phyloP scores from a whole-genome alignment of 2,888 invertebrate species.

The Cyclophora albipunctata region DNA sequence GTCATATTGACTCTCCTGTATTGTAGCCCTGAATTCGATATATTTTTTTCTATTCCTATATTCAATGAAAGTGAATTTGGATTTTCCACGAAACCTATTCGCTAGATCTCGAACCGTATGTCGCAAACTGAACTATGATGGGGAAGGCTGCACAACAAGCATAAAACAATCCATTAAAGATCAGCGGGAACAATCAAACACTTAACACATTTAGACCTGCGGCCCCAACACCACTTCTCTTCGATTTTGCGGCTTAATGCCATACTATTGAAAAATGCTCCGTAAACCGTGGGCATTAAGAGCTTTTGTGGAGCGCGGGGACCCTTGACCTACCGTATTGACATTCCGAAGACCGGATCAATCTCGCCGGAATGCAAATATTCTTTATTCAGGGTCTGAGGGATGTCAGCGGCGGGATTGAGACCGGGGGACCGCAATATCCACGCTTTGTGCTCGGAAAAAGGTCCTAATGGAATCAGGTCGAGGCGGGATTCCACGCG shows the following conservation, averaged over 20 bases:
- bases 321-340: constrained; percentile 23
- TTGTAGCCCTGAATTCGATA: no score
- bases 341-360: constrained; percentile 23
- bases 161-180: constrained; percentile 5
- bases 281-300: constrained; percentile 1
- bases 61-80: no score
- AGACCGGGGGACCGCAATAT: constrained; percentile 38
- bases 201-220: constrained; percentile 21
- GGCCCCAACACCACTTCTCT: constrained; percentile 15
- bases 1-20: no score
- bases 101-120: no score
- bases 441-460: constrained; percentile 51
- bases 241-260: constrained; percentile 14
- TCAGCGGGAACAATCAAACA: constrained; percentile 14
- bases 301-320: constrained; percentile 5
- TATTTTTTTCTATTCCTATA: no score
- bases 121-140: no score
- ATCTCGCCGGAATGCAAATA: constrained; percentile 25
- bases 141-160: neutral
- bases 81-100: no score
- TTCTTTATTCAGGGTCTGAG: constrained; percentile 23
- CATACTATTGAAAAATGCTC: constrained; percentile 5
- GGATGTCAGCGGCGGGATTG: constrained; percentile 13
- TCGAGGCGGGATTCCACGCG: constrained; percentile 17
- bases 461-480: constrained; percentile 66